Evolutionary conservation across 1,140 invertebrate genomes (phyloP).

Genomic region (Diplogasteroides magnus): DNA sequence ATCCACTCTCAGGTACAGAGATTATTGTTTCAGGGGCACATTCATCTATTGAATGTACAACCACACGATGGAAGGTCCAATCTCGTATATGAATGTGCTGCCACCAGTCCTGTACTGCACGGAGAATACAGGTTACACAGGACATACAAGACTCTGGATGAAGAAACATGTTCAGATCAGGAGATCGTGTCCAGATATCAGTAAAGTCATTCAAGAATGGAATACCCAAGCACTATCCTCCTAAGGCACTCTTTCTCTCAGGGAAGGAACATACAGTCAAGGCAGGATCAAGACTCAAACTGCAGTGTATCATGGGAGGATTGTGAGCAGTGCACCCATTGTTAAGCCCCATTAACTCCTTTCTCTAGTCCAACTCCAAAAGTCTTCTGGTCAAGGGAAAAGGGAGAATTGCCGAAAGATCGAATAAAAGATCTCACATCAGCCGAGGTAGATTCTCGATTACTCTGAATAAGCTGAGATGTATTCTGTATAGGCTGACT

Average conservation of each 20-base stretch:
- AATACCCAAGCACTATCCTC: not conserved
- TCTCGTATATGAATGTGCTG: conserved; percentile 41
- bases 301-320: conserved; percentile 47
- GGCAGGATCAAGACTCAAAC: conserved; percentile 38
- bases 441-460: not conserved
- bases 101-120: conserved; percentile 38
- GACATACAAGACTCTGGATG: not conserved
- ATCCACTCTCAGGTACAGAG: no score
- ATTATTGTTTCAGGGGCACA: conserved; percentile 30
- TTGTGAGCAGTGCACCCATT: conserved; percentile 24
- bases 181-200: conserved; percentile 37
- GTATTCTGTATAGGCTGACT: conserved; percentile 26
- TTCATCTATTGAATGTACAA: conserved; percentile 36
- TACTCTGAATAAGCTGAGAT: not conserved
- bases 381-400: conserved; percentile 37
- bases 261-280: conserved; percentile 29
- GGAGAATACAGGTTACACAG: conserved; percentile 36
- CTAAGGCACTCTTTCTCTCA: conserved; percentile 18
- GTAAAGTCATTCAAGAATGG: conserved; percentile 21
- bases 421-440: conserved; percentile 34
- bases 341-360: conserved; percentile 1
- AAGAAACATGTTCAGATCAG: conserved; percentile 8
- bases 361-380: conserved; percentile 33
- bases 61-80: conserved; percentile 35
- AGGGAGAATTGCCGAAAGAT: conserved; percentile 35